Evolutionary conservation across 37 sponge, comb jelly and placozoan species (phyloP), one percentile per base, ranked within the genome.

Genomic region (Aplysina aerophoba): DNA sequence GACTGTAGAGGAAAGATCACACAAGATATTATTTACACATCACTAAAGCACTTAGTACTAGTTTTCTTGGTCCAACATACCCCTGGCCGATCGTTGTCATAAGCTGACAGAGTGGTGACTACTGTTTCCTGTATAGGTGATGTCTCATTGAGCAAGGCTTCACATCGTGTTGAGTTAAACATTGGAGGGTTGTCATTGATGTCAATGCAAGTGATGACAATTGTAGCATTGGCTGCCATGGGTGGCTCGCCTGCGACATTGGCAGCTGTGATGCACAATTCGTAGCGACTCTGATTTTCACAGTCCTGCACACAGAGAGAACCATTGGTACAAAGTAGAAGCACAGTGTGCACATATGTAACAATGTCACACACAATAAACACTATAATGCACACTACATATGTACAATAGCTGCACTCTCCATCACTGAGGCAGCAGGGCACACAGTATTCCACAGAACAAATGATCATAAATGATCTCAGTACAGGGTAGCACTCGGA

Each of bases 181-280:
- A 34, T 30, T 35, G 71, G 71, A 17, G 1, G 17, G 34, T 69
- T 69, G 71, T 69, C 71, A 69, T 69, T 69, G 17, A 34, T 69
- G 71, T 69, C 71, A 16, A 69, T 69, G 2, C 33, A 35, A 6
- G 71, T 34, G 71, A 31, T 69, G 34, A 12, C 15, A 4, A 31
- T 30, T 30, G 34, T 30, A 31, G 31, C 71, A 69, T 35, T 69
- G 71, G 4, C 30, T 31, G 71, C 34, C 17, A 31, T 6, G 33
- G 34, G 38, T 0, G 78, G 38, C 1, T 24, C 44, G 5, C 78
- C 37, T 24, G 16, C 25, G 4, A 24, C 78, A 75, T 75, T 75
- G 15, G 33, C 37, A 41, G 78, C 78, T 36, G n/a, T 44, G 21
- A 75, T 22, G 41, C 78, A 75, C 78, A 75, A 36, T 11, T 40